Evolutionary conservation across 2,888 invertebrate species (phyloP), one percentile per base, ranked within the genome.

Genomic region (Caenorhabditis zanzibari): DNA sequence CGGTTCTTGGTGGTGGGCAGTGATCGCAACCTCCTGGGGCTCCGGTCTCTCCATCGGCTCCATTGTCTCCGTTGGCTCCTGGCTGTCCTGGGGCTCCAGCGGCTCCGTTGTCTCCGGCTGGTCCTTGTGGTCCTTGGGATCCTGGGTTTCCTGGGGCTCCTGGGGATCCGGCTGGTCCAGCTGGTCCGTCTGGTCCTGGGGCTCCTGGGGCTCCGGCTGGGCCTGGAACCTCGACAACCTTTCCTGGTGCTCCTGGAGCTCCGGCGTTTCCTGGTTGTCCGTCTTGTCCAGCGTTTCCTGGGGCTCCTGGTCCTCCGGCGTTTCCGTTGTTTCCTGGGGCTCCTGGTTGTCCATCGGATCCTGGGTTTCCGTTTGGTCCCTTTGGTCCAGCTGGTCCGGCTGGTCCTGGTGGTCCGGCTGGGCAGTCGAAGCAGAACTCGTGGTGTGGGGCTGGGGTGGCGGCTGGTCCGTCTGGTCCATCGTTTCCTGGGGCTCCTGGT

Each of bases 401-500:
- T 66, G 84, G 86, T 85, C 89, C 89, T 49, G 88, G 77, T 28
- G 88, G 84, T 82, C 89, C 89, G 41, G 87, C 82, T 72, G 88
- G 86, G 85, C 89, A 88, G 64, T 89, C 87, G 83, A 86, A 86
- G 87, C 89, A 88, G 80, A 81, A 86, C 44, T 88, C 86, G 82
- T 72, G 82, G 24, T 73, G 82, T 69, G 89, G 89, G 56, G 89
- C 88, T 68, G 88, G 87, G 44, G 86, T 87, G 81, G 88, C 88
- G 26, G 84, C 85, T 52, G 88, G 88, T 68, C 89, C 90, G 79
- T 89, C 88, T 76, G 88, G 88, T 73, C 90, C 90, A 63, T 89
- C 86, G 72, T 84, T 83, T 71, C 90, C 90, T 66, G 86, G 88
- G 32, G 74, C 72, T 74, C 90, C 90, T 63, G 88, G 89, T 44